Conservation (phyloP, 2,113 vertebrate species). For the Falco punctatus region DNA sequence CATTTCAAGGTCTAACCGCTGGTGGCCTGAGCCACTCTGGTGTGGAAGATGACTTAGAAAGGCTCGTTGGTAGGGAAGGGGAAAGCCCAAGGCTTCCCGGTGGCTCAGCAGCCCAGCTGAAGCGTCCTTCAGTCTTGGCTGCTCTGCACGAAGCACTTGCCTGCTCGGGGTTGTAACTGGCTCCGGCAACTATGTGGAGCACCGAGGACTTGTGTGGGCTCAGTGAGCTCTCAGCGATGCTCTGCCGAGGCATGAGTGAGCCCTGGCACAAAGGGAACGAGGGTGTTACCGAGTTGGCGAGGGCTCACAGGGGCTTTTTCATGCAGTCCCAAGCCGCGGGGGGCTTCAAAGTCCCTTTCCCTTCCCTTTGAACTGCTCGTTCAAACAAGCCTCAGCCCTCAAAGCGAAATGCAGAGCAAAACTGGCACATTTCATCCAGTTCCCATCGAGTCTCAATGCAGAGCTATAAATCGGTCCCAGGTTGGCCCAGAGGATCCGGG, state of each 20-base stretch:
- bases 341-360: slow-evolving; percentile 39
- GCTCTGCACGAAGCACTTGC: accelerated
- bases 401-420: neutral
- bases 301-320: neutral
- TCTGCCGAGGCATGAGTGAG: accelerated
- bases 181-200: neutral
- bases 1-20: accelerated
- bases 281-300: neutral
- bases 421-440: neutral
- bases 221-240: neutral
- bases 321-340: neutral
- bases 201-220: neutral
- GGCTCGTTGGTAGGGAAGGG: neutral
- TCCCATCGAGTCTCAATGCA: neutral
- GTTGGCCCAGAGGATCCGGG: neutral
- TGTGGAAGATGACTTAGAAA: neutral
- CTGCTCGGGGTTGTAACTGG: neutral
- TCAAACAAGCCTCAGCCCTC: slow-evolving; percentile 37
- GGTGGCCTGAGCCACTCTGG: neutral
- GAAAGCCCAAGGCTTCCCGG: neutral
- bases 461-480: neutral
- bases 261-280: neutral
- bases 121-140: accelerated
- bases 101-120: neutral
- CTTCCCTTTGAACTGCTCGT: slow-evolving; percentile 51